Evolutionary conservation across 2,113 vertebrate genomes (phyloP).

Genomic region (Leiothrix lutea): DNA sequence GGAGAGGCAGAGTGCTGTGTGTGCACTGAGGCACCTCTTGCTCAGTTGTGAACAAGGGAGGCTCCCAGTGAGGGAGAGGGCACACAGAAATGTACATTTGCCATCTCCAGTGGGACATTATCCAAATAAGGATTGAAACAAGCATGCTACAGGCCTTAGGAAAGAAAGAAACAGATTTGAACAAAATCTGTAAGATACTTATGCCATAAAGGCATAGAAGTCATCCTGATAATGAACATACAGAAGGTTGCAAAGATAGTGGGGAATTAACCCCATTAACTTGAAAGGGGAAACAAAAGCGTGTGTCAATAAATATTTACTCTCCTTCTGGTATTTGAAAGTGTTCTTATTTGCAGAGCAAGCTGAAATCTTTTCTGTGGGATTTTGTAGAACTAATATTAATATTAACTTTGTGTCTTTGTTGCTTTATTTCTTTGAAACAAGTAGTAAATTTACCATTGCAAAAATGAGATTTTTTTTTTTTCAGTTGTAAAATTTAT

Average conservation of each 20-base stretch:
- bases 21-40: background rate
- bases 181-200: background rate
- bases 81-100: background rate
- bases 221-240: background rate
- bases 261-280: constrained; percentile 54
- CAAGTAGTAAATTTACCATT: constrained; percentile 66
- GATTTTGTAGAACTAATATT: constrained; percentile 39
- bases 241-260: background rate
- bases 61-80: background rate
- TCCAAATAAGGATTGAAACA: background rate
- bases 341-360: background rate
- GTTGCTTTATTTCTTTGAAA: constrained; percentile 57
- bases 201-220: background rate
- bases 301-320: constrained; percentile 24
- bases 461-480: constrained; percentile 50
- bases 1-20: background rate
- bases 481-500: constrained; percentile 69
- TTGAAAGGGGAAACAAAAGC: background rate
- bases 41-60: background rate
- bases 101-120: background rate
- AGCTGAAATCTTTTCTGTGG: background rate
- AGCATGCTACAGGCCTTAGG: background rate
- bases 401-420: constrained; percentile 69
- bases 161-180: background rate
- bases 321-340: background rate